Conservation (phyloP, 2,888 invertebrate species). For the Synanthedon tipuliformis region DNA sequence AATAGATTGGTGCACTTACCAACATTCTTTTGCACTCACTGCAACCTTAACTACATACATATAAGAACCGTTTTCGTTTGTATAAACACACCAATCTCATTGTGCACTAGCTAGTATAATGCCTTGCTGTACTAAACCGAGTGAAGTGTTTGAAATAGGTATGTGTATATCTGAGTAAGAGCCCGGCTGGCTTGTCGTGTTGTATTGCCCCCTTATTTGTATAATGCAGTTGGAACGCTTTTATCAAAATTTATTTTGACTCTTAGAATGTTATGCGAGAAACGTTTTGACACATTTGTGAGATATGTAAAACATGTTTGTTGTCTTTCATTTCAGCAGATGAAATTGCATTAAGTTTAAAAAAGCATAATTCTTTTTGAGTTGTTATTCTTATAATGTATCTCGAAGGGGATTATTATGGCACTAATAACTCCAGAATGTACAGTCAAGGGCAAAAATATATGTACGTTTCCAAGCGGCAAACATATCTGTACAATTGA, state of each 20-base stretch:
- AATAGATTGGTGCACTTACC: conserved; percentile 37
- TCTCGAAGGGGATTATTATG: no score
- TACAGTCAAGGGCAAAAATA: no score
- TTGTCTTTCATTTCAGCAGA: no score
- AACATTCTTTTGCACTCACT: conserved; percentile 1
- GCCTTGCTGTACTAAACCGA: conserved; percentile 13
- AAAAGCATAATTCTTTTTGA: no score
- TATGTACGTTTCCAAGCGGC: no score
- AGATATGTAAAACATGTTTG: no score
- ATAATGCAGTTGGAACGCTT: background rate
- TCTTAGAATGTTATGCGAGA: no score
- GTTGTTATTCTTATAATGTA: no score
- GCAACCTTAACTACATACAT: background rate
- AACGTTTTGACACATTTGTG: no score
- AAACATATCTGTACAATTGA: no score
- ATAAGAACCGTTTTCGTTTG: conserved; percentile 14
- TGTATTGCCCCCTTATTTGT: background rate
- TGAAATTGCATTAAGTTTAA: no score
- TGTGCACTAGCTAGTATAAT: conserved; percentile 24
- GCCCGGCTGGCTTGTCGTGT: background rate
- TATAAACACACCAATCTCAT: conserved; percentile 8
- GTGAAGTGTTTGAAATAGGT: conserved; percentile 11
- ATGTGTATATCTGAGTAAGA: conserved; percentile 8
- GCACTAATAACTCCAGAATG: no score
- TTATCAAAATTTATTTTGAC: background rate